phyloP scores from a whole-genome alignment of 35 echinoderm and acorn worm genomes.

The Heliocidaris tuberculata region DNA sequence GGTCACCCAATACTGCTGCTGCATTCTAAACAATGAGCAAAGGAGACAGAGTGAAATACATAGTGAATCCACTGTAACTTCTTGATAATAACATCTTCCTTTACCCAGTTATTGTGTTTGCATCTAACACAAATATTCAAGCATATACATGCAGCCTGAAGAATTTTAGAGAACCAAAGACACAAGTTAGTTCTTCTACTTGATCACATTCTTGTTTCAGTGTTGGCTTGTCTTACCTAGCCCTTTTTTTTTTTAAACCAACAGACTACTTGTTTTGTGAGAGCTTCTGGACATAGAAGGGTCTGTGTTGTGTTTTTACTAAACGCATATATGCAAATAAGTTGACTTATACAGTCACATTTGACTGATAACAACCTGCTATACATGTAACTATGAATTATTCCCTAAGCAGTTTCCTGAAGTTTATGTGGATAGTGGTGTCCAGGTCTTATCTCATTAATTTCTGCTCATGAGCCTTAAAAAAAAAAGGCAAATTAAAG shows the following conservation, averaged over 20 bases:
- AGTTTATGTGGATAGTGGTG: too few species aligned
- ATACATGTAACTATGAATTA: too few species aligned
- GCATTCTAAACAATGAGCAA: conserved; percentile 50
- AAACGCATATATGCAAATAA: too few species aligned
- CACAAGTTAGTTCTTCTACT: too few species aligned
- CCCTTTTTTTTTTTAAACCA: neutral
- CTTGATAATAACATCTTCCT: neutral
- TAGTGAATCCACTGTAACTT: neutral
- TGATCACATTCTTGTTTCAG: too few species aligned
- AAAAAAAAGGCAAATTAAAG: too few species aligned
- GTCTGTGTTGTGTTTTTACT: too few species aligned
- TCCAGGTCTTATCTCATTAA: neutral
- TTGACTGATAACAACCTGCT: too few species aligned
- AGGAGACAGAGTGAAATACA: neutral
- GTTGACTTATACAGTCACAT: too few species aligned
- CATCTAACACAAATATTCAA: neutral
- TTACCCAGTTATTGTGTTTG: neutral
- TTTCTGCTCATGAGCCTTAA: too few species aligned
- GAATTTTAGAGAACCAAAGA: neutral
- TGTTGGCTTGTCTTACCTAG: neutral
- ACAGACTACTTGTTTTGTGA: neutral
- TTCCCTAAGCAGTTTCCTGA: too few species aligned
- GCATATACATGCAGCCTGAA: neutral
- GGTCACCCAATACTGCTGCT: conserved; percentile 98
- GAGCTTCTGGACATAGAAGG: neutral